phyloP scores from a whole-genome alignment of 2,797 vertebrate species.

The Epinephelus awoara region DNA sequence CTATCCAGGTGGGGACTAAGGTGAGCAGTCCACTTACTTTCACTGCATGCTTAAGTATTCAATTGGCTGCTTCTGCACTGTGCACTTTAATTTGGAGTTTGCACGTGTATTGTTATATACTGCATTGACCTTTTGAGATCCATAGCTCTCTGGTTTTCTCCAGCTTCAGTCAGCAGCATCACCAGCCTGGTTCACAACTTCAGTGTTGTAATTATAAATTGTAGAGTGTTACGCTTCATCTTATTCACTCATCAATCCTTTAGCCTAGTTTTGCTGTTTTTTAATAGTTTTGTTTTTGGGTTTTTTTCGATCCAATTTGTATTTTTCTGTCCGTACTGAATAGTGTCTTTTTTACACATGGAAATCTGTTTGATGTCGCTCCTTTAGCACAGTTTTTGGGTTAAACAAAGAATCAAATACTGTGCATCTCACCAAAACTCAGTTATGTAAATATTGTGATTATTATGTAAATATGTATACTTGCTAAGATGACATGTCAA shows the following conservation, averaged over 20 bases:
- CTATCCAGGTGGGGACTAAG: background rate
- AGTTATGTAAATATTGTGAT: slow-evolving; percentile 52
- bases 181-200: background rate
- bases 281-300: background rate
- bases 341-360: background rate
- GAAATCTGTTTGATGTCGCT: background rate
- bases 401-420: slow-evolving; percentile 29
- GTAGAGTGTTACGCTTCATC: background rate
- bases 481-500: slow-evolving; percentile 42
- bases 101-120: background rate
- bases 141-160: background rate
- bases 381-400: background rate
- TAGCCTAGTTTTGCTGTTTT: background rate
- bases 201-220: background rate
- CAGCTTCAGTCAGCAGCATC: background rate
- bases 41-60: background rate
- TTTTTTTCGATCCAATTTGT: background rate
- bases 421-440: slow-evolving; percentile 15
- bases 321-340: background rate
- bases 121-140: background rate
- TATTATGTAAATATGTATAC: slow-evolving; percentile 57
- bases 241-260: background rate
- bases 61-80: background rate
- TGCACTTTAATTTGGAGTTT: slow-evolving; percentile 7
- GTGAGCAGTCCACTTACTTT: background rate